Evolutionary conservation across 2,888 invertebrate species (phyloP).

Genomic region (Orthosia gothica): DNA sequence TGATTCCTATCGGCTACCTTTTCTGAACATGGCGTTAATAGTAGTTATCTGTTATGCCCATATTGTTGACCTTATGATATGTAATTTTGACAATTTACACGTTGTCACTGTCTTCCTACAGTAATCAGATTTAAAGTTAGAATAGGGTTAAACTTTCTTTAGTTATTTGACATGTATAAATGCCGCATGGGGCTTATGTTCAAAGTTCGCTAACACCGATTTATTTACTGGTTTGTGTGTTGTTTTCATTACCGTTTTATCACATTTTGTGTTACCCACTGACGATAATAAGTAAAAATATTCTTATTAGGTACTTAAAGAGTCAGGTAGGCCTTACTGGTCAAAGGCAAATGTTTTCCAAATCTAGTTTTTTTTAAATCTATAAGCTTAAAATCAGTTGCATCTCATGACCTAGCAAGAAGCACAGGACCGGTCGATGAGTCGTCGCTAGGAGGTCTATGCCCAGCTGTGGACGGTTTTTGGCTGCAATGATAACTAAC

Average conservation of each 20-base stretch:
- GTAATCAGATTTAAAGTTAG: not conserved
- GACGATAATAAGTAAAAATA: no score
- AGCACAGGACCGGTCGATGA: no score
- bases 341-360: not conserved
- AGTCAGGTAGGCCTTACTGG: not conserved
- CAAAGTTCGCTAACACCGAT: not conserved
- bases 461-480: no score
- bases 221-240: no score
- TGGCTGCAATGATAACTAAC: no score
- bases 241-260: not conserved
- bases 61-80: not conserved
- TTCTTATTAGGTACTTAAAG: no score
- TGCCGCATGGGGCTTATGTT: not conserved
- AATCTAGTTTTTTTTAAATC: not conserved
- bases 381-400: no score
- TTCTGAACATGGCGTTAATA: conserved; percentile 4
- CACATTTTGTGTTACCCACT: not conserved
- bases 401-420: no score
- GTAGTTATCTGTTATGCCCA: not conserved
- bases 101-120: not conserved
- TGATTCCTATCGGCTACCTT: conserved; percentile 19
- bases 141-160: not conserved
- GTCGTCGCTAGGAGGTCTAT: no score
- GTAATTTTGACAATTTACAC: not conserved
- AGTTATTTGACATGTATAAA: not conserved